These are phyloP conservation scores for Thunnus albacares DNA, from an alignment of 2,797 vertebrate species.

Conservation along the genomic window DNA sequence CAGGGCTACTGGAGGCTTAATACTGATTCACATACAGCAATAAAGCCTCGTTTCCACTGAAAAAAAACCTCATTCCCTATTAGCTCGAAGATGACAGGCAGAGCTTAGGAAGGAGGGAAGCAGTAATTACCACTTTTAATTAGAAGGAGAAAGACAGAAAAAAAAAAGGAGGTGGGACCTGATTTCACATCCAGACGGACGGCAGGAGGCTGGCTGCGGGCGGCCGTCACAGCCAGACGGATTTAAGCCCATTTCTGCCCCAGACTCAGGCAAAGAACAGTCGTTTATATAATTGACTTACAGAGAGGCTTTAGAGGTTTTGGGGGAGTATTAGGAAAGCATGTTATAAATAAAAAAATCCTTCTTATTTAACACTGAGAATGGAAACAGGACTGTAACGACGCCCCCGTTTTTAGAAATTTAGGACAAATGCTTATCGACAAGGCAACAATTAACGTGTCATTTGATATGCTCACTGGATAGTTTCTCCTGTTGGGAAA, in stretches of 20 bases:
- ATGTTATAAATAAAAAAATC: slow-evolving; percentile 16
- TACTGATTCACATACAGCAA: slow-evolving; percentile 6
- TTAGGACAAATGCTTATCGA: neutral
- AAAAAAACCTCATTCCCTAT: slow-evolving; percentile 32
- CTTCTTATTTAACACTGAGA: slow-evolving; percentile 24
- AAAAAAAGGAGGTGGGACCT: slow-evolving; percentile 29
- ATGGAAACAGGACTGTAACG: too few relatives aligned
- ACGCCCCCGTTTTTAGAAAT: too few relatives aligned
- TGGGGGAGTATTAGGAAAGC: slow-evolving; percentile 19
- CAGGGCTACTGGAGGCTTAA: neutral
- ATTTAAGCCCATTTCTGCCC: slow-evolving; percentile 49
- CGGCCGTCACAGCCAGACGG: slow-evolving; percentile 10
- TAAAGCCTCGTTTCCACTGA: neutral
- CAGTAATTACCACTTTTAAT: slow-evolving; percentile 73
- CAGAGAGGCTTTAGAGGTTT: slow-evolving; percentile 14
- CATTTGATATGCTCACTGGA: too few relatives aligned
- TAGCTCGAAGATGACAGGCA: slow-evolving; percentile 38
- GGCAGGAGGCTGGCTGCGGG: neutral
- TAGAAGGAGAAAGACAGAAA: slow-evolving; percentile 38
- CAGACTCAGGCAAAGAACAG: slow-evolving; percentile 25
- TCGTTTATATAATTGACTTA: slow-evolving; percentile 49
- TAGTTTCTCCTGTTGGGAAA: too few relatives aligned
- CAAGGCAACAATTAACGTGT: too few relatives aligned
- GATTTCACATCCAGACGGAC: slow-evolving; percentile 52
- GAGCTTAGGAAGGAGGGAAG: slow-evolving; percentile 40